Conservation (phyloP, 2,888 invertebrate genomes). For the Pterostichus niger region DNA sequence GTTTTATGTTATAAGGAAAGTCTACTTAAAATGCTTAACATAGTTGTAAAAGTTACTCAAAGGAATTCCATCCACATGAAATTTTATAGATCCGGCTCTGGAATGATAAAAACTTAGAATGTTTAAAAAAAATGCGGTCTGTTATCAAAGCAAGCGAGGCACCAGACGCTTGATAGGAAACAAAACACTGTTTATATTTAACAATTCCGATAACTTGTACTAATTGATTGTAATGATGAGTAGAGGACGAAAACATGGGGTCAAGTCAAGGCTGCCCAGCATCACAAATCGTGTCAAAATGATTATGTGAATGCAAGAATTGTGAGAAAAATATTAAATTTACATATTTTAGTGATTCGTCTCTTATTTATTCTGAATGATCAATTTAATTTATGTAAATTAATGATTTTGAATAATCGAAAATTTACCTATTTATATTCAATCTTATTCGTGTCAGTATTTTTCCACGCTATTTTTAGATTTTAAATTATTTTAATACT, state of each 20-base stretch:
- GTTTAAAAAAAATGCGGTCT: slow-evolving; percentile 21
- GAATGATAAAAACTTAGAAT: slow-evolving; percentile 28
- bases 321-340: slow-evolving; percentile 25
- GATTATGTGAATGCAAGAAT: slow-evolving; percentile 5
- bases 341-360: slow-evolving; percentile 30
- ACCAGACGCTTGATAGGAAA: slow-evolving; percentile 14
- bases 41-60: slow-evolving; percentile 19
- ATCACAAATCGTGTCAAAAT: slow-evolving; percentile 10
- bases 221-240: background rate
- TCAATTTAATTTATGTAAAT: slow-evolving; percentile 31
- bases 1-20: background rate
- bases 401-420: slow-evolving; percentile 18
- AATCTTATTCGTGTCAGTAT: slow-evolving; percentile 42
- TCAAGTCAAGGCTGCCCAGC: slow-evolving; percentile 28
- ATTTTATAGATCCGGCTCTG: slow-evolving; percentile 33
- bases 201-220: slow-evolving; percentile 13
- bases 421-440: slow-evolving; percentile 42
- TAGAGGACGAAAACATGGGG: slow-evolving; percentile 7
- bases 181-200: slow-evolving; percentile 19
- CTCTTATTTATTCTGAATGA: slow-evolving; percentile 35
- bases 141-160: slow-evolving; percentile 36
- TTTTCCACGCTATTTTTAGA: slow-evolving; percentile 38
- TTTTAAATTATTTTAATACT: slow-evolving; percentile 4
- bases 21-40: slow-evolving; percentile 4
- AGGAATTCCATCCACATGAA: slow-evolving; percentile 30